phyloP scores from a whole-genome alignment of 2,888 invertebrate genomes.

The Drosophila pseudotalamancana region DNA sequence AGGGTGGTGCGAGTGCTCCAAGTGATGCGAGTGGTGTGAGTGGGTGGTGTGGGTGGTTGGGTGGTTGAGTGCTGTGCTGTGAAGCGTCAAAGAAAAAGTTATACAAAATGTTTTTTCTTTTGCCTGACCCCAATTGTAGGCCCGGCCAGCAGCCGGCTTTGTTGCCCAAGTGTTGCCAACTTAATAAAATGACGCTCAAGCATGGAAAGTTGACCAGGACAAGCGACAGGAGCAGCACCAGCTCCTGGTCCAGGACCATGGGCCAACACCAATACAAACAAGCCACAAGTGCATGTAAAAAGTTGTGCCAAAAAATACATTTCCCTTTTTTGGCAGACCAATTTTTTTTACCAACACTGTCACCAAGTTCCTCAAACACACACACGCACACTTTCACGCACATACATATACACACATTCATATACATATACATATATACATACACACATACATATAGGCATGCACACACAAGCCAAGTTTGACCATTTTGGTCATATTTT shows the following conservation, averaged over 20 bases:
- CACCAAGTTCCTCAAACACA: slow-evolving; percentile 57
- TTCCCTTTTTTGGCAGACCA: slow-evolving; percentile 46
- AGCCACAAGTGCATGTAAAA: slow-evolving; percentile 67
- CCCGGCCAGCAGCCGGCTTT: slow-evolving; percentile 42
- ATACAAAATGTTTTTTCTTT: slow-evolving; percentile 46
- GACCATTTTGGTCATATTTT: slow-evolving; percentile 70
- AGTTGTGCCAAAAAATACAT: slow-evolving; percentile 76
- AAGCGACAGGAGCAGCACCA: slow-evolving; percentile 4
- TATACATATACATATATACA: background rate
- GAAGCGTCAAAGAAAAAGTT: slow-evolving; percentile 52
- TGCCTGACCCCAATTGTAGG: slow-evolving; percentile 74
- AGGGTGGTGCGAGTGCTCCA: too few relatives aligned
- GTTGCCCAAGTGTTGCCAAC: slow-evolving; percentile 76
- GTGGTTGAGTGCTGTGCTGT: background rate
- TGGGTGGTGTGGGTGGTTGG: too few relatives aligned
- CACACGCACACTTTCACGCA: background rate
- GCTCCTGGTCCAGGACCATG: slow-evolving; percentile 2
- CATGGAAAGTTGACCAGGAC: slow-evolving; percentile 73
- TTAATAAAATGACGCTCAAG: slow-evolving; percentile 76
- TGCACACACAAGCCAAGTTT: slow-evolving; percentile 34
- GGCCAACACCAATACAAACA: slow-evolving; percentile 42
- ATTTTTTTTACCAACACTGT: slow-evolving; percentile 55
- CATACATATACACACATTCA: background rate
- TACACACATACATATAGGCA: background rate
- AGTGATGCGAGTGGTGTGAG: too few relatives aligned